phyloP scores from a whole-genome alignment of 2,888 invertebrate genomes.

The Bellardia bayeri region DNA sequence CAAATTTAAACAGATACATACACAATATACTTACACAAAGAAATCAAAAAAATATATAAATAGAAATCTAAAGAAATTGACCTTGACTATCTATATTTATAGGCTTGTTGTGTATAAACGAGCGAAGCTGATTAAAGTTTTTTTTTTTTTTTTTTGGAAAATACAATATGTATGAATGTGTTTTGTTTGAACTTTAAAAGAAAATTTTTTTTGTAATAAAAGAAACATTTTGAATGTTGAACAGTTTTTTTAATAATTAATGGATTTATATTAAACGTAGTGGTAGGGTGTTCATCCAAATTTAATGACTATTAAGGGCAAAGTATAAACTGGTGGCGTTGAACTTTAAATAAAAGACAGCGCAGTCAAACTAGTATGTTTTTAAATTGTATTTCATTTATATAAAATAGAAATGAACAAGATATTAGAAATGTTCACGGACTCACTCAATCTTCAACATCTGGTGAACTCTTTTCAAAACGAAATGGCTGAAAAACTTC shows the following conservation, averaged over 20 bases:
- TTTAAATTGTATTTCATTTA: too few relatives aligned
- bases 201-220: background rate
- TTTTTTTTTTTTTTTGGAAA: background rate
- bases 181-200: background rate
- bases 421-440: background rate
- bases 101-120: background rate
- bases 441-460: constrained; percentile 1
- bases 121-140: background rate
- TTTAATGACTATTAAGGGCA: too few relatives aligned
- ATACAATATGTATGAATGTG: too few relatives aligned
- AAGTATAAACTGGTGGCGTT: too few relatives aligned
- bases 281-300: too few relatives aligned
- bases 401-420: too few relatives aligned
- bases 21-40: background rate
- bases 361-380: too few relatives aligned
- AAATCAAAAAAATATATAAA: background rate
- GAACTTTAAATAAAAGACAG: too few relatives aligned
- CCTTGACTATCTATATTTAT: constrained; percentile 16
- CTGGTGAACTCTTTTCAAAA: constrained; percentile 85
- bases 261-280: too few relatives aligned
- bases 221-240: too few relatives aligned
- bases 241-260: too few relatives aligned
- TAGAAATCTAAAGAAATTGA: constrained; percentile 21
- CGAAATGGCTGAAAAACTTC: constrained; percentile 93
- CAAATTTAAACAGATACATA: constrained; percentile 20